phyloP scores from a whole-genome alignment of 2,113 vertebrate genomes.

The Tauraco erythrolophus region DNA sequence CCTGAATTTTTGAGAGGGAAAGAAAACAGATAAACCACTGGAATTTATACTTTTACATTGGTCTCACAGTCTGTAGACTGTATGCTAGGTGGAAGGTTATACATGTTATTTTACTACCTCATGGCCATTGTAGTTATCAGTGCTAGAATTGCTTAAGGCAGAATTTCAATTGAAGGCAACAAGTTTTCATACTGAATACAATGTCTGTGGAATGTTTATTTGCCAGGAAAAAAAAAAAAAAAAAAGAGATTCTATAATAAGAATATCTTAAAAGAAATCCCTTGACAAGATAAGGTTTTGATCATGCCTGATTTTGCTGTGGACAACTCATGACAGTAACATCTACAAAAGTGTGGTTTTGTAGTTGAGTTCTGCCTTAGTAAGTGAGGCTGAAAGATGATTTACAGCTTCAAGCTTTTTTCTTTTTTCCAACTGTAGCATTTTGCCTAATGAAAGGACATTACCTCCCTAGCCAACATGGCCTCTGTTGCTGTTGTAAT shows the following conservation, averaged over 20 bases:
- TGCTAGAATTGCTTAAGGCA: background rate
- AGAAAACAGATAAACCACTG: background rate
- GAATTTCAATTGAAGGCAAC: background rate
- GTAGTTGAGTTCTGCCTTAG: background rate
- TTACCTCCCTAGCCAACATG: background rate
- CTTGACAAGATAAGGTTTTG: background rate
- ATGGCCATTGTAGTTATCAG: background rate
- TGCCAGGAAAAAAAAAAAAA: background rate
- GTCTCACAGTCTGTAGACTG: background rate
- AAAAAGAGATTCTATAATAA: background rate
- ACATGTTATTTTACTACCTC: background rate
- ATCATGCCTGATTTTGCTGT: background rate
- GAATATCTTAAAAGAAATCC: background rate
- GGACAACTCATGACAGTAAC: background rate
- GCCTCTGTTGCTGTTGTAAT: background rate
- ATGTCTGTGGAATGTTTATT: conserved; percentile 8
- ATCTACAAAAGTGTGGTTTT: background rate
- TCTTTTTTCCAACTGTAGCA: background rate
- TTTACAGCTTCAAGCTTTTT: background rate
- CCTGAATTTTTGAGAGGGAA: background rate
- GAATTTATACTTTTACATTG: background rate
- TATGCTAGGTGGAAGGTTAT: background rate
- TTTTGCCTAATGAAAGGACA: background rate
- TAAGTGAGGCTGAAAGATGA: background rate
- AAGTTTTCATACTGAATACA: background rate